Evolutionary conservation across 1,140 invertebrate genomes (phyloP), one percentile per base, ranked within the genome.

Genomic region (Neodiprion pinetum): DNA sequence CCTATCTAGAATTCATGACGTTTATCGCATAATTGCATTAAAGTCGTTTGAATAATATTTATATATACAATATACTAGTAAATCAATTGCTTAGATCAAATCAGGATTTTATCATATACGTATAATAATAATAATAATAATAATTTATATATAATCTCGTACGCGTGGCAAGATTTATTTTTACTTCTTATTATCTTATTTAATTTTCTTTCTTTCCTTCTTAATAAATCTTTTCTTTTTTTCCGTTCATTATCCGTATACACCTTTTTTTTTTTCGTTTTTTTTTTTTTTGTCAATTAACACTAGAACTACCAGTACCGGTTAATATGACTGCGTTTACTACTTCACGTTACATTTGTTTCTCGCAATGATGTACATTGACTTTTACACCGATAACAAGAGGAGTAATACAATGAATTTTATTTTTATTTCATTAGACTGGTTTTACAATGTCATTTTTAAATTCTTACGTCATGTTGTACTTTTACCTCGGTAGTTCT

Each of bases 1-100:
- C 53, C 53, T 61, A 61, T 61, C 53, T 61, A 61, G 53, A 61
- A 40, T 40, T 40, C 53, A 17, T 61, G 53, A 61, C 53, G 53
- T 40, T 40, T 40, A 40, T 40, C 28, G 28, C 53, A 14, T 61
- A 21, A 21, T 61, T 4, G 53, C 53, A 7, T 61, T 61, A 61
- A 40, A 61, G 53, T 61, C 53, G 53, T 12, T 61, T 61, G 53
- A 17, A 61, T 61, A 61, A 61, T 61, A 61, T 61, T 14, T 61
- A 61, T 61, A 61, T 61, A 61, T 61, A 61, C 53, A 61, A 61
- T 61, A 61, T 61, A 40, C 5, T 40, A 40, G 28, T 61, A 61
- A 61, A 61, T 5, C 4, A 61, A 61, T 17, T 61, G 53, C 53
- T 61, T 61, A 61, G 53, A 61, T 61, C 4, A 61, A 61, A 12